phyloP scores from a whole-genome alignment of 2,113 vertebrate genomes.

The Phalacrocorax pelagicus region DNA sequence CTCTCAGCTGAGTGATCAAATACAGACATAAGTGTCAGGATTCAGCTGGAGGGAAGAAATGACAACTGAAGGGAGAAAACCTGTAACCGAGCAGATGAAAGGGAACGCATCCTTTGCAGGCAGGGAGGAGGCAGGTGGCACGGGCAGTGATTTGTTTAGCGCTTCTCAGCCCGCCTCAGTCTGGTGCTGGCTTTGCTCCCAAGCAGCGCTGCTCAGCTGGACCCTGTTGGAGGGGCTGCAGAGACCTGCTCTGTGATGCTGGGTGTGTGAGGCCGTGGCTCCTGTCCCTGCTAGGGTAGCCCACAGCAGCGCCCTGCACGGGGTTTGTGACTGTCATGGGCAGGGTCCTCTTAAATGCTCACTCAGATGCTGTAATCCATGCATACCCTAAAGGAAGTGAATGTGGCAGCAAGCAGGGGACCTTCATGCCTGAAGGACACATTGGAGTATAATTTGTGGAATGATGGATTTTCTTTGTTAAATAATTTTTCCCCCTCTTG shows the following conservation, averaged over 20 bases:
- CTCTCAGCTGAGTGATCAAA: neutral
- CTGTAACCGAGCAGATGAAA: neutral
- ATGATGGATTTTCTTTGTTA: neutral
- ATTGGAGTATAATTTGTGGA: neutral
- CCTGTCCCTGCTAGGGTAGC: neutral
- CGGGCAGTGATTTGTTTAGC: accelerated
- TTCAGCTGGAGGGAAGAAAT: neutral
- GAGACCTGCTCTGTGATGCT: neutral
- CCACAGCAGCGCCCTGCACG: accelerated
- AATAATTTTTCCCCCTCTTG: neutral
- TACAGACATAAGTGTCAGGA: neutral
- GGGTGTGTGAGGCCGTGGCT: accelerated
- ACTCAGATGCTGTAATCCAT: neutral
- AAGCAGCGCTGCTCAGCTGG: neutral
- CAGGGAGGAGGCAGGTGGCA: neutral
- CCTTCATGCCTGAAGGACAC: neutral
- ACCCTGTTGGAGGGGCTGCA: neutral
- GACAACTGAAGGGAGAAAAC: neutral
- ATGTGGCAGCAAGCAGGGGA: neutral
- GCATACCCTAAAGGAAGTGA: neutral
- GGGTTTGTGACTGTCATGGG: neutral
- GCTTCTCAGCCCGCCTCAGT: neutral
- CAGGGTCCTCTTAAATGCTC: neutral
- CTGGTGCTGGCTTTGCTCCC: neutral
- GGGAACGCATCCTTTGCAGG: neutral